Evolutionary conservation across 2,113 vertebrate species (phyloP).

Genomic region (Lophotis ruficrista): DNA sequence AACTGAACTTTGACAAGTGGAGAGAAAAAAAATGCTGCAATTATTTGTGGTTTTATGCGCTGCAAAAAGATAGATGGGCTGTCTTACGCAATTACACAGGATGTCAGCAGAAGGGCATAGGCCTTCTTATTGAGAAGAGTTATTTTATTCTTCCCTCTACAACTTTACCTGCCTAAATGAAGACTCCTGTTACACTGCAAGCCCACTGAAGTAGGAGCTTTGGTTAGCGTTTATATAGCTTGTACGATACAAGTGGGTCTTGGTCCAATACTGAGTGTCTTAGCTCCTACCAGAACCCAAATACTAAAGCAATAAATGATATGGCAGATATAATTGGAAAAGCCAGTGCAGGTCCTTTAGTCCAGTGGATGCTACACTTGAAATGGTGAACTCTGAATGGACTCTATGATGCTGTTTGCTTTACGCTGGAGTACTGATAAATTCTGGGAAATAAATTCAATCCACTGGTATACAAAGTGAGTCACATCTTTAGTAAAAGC

Average conservation of each 20-base stretch:
- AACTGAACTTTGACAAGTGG: background rate
- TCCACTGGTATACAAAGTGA: background rate
- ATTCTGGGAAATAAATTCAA: background rate
- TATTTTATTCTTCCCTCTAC: background rate
- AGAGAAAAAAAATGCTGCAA: background rate
- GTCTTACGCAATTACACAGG: background rate
- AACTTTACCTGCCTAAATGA: background rate
- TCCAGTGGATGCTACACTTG: too few relatives aligned
- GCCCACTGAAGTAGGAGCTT: background rate
- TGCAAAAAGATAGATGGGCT: background rate
- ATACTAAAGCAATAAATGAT: background rate
- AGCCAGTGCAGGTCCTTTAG: background rate
- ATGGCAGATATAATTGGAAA: background rate
- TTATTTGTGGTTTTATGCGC: background rate
- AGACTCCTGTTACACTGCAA: background rate
- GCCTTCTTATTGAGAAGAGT: too few relatives aligned
- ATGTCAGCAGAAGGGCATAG: background rate
- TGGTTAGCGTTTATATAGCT: background rate
- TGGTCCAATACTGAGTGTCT: background rate
- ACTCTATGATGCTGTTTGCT: background rate
- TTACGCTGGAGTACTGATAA: background rate
- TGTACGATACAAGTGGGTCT: too few relatives aligned
- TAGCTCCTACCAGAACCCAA: background rate
- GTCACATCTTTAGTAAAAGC: background rate
- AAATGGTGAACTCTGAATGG: background rate